Conservation (phyloP, 1,140 invertebrate genomes). For the Ostrea edulis region DNA sequence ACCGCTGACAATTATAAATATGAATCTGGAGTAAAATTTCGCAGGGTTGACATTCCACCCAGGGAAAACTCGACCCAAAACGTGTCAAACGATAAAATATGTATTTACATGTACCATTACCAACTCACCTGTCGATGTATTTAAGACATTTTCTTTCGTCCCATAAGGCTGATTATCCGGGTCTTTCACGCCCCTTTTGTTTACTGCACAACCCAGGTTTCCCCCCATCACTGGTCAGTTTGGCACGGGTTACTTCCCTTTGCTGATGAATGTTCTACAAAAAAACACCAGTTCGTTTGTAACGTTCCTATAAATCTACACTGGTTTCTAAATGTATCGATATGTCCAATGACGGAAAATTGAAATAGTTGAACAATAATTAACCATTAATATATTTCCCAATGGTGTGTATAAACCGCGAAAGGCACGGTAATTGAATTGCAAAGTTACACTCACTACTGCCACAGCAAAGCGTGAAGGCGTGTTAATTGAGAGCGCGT, state of each 20-base stretch:
- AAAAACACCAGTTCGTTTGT: background rate
- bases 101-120: too few species aligned
- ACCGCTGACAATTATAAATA: background rate
- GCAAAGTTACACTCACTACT: background rate
- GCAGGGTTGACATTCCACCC: background rate
- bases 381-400: background rate
- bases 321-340: background rate
- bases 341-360: background rate
- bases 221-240: background rate
- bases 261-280: too few species aligned
- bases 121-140: background rate
- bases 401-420: background rate
- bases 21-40: background rate
- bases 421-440: constrained; percentile 22
- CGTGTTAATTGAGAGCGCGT: background rate
- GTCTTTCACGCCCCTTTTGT: background rate
- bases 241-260: background rate
- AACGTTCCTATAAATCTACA: background rate
- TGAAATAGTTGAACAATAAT: background rate
- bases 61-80: background rate
- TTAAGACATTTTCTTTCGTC: background rate
- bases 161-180: background rate
- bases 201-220: background rate
- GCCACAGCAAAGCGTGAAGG: background rate
- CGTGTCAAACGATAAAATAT: background rate